phyloP scores from a whole-genome alignment of 2,797 vertebrate genomes.

The Erithacus rubecula region DNA sequence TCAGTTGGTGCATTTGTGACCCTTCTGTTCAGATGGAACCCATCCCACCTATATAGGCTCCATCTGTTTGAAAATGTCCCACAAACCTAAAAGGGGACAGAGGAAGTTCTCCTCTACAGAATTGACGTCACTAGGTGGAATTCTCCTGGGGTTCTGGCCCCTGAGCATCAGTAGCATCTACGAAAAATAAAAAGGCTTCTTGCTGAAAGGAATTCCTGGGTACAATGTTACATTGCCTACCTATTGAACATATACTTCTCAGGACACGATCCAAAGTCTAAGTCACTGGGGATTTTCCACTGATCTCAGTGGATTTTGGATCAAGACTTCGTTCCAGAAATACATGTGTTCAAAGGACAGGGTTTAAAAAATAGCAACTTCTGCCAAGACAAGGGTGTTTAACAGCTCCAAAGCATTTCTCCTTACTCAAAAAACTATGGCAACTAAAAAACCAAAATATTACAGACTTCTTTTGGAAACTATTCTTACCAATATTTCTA shows the following conservation, averaged over 20 bases:
- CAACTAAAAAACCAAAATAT: neutral
- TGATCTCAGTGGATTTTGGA: conserved; percentile 37
- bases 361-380: conserved; percentile 3
- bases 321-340: neutral
- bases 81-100: conserved; percentile 73
- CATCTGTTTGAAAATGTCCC: conserved; percentile 79
- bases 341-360: neutral
- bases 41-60: conserved; percentile 79
- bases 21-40: conserved; percentile 83
- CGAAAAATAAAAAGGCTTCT: conserved; percentile 72
- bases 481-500: neutral
- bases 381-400: neutral
- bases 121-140: conserved; percentile 78
- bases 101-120: conserved; percentile 79
- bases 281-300: conserved; percentile 59
- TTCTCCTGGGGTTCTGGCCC: conserved; percentile 77
- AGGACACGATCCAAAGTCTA: conserved; percentile 31
- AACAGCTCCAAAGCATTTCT: neutral
- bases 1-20: conserved; percentile 79
- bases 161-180: conserved; percentile 58
- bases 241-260: neutral
- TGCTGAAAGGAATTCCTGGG: conserved; percentile 22
- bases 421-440: neutral
- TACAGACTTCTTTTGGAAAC: neutral
- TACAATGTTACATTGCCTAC: conserved; percentile 9